phyloP scores from a whole-genome alignment of 1,140 invertebrate genomes.

The Paracyclopina nana region DNA sequence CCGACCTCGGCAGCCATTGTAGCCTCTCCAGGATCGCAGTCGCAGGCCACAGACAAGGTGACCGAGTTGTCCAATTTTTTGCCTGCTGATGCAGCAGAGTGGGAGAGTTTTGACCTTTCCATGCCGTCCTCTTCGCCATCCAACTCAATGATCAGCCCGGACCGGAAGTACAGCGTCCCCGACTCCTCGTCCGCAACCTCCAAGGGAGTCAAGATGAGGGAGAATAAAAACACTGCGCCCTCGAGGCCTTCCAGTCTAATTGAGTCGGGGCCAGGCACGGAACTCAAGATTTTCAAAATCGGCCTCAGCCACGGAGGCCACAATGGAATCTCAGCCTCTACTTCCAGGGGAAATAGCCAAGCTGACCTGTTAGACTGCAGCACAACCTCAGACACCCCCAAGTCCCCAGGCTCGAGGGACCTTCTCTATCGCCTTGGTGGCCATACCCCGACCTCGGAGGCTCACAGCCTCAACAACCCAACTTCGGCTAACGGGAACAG shows the following conservation, averaged over 20 bases:
- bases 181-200: slow-evolving; percentile 17
- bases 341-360: slow-evolving; percentile 12
- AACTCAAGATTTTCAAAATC: slow-evolving; percentile 17
- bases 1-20: no score
- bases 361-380: slow-evolving; percentile 22
- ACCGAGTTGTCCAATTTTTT: slow-evolving; percentile 19
- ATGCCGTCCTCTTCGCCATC: neutral
- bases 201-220: slow-evolving; percentile 20
- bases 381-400: slow-evolving; percentile 19
- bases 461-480: neutral
- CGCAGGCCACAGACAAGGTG: no score
- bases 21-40: no score
- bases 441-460: neutral
- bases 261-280: slow-evolving; percentile 17
- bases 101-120: slow-evolving; percentile 1
- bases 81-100: neutral
- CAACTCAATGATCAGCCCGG: slow-evolving; percentile 15
- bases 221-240: slow-evolving; percentile 19
- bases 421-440: no score
- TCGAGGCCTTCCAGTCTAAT: slow-evolving; percentile 21
- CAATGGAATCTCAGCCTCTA: slow-evolving; percentile 15
- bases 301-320: slow-evolving; percentile 14
- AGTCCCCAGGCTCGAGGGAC: no score
- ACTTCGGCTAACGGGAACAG: no score
- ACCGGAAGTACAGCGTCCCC: slow-evolving; percentile 21